Conservation (phyloP, 2,888 invertebrate species). For the Labia minor region DNA sequence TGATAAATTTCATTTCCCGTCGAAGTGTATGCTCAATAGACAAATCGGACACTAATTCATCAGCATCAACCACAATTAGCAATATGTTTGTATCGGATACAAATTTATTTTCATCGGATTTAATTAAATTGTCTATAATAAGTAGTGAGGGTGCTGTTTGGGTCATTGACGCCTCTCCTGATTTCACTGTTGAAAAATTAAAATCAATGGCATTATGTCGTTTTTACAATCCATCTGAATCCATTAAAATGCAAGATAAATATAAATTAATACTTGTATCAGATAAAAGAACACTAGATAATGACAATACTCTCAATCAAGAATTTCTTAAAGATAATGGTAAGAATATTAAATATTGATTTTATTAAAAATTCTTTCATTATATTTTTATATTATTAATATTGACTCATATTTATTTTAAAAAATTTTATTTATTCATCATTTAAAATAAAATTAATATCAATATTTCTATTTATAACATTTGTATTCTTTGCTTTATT, state of each 20-base stretch:
- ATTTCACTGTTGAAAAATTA: slow-evolving; percentile 35
- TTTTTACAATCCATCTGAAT: slow-evolving; percentile 34
- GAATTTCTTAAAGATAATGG: slow-evolving; percentile 35
- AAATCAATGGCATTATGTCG: slow-evolving; percentile 35
- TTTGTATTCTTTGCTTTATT: too few species aligned
- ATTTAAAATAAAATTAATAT: too few species aligned
- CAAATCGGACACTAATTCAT: background rate
- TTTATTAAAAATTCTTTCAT: background rate
- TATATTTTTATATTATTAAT: background rate
- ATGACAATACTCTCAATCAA: slow-evolving; percentile 33
- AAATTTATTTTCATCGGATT: slow-evolving; percentile 19
- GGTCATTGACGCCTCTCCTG: slow-evolving; percentile 32
- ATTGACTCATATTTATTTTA: background rate
- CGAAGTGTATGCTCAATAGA: slow-evolving; percentile 14
- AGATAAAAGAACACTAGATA: slow-evolving; percentile 33
- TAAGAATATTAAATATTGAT: too few species aligned
- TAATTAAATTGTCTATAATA: slow-evolving; percentile 33
- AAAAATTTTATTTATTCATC: too few species aligned
- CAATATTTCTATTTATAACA: too few species aligned
- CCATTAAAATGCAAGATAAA: slow-evolving; percentile 34
- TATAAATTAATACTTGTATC: slow-evolving; percentile 32
- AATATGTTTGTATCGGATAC: slow-evolving; percentile 36
- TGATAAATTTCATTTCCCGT: slow-evolving; percentile 22
- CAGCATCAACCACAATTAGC: background rate
- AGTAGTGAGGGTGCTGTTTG: slow-evolving; percentile 34